Base-by-base conservation (phyloP, 92 coral and sea anemone genomes). In the Porites lobata region DNA sequence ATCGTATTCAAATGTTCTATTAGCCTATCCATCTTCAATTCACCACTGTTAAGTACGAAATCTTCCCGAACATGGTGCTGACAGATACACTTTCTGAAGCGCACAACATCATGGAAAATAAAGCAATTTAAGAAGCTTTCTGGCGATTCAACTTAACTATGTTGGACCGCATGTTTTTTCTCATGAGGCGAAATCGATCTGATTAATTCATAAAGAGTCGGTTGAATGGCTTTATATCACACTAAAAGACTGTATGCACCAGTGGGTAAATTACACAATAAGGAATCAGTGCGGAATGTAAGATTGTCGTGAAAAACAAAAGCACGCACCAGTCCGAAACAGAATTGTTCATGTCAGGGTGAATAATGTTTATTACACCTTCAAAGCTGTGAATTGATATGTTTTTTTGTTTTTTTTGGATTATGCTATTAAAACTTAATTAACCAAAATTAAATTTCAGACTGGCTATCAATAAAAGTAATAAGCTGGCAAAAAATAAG, bases 131-230 rank as follows among this genome's bases (percentile, higher is more conserved):
- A 50, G 26, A 24, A 82, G 18, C 58, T 70, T 1, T 32, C n/a
- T 66, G 3, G 57, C 57, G 78, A 70, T 82, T 72, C 50, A 58
- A 82, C 76, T 57, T 3, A 5, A 56, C 14, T 69, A 82, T 82
- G 86, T 84, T 84, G 80, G 74, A 12, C 59, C 62, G 54, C 87
- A 84, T 75, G 78, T 75, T 73, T 79, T 74, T 74, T 84, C 38
- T 79, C 73, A 84, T 63, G 64, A 59, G 74, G 72, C 51, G 73
- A 84, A 73, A 75, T 63, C 29, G 81, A 74, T 15, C 53, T 51
- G 22, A 47, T 69, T 64, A 15, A 12, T 63, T 57, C 15, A 10
- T 50, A n/a, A 57, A 22, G 2, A 24, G 21, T 75, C 80, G 74
- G 64, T 54, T 82, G 53, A 50, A 7, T 47, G 73, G 64, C 51